Evolutionary conservation across 2,888 invertebrate species (phyloP), one percentile per base, ranked within the genome.

Genomic region (Drosophila vallismaia): DNA sequence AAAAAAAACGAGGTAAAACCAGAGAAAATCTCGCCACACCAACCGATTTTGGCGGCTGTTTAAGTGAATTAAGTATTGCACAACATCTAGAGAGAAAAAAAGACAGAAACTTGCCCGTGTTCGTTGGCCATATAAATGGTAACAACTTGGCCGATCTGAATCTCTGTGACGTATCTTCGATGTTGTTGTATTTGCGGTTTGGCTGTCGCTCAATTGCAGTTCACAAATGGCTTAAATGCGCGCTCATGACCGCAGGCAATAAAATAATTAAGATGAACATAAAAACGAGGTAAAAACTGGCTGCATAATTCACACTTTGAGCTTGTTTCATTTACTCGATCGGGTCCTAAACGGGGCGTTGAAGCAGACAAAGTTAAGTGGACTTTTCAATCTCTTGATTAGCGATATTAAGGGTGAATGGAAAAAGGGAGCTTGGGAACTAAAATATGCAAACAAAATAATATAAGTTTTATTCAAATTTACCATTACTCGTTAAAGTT

Each of bases 191-290:
- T 59, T 57, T 64, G 66, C 50, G 63, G 64, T 52, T 44, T 8
- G 64, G 62, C 70, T 72, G 81, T 63, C 75, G 75, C 67, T 84
- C 71, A 80, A 80, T 71, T 79, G 79, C 51, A 79, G 69, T 77
- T 84, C 86, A 71, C 86, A 82, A 82, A 82, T 86, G 81, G 87
- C 70, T 79, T 85, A 79, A 87, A 83, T 75, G 87, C 67, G 79
- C 68, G 87, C 87, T 88, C 88, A 88, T 85, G 88, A 86, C 88
- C 85, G 79, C 80, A 78, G 80, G 85, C 75, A 79, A 85, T 86
- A 77, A 87, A 85, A 86, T 77, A 79, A 86, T 85, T 83, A 69
- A 76, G 56, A 72, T 68, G 55, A 56, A 68, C 55, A 67, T 67
- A 50, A 67, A 63, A 77, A 70, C n/a, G 29, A 28, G 14, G 14